These are phyloP conservation scores for Microplitis demolitor DNA, from an alignment of 1,140 invertebrate species.

Conservation along the genomic window DNA sequence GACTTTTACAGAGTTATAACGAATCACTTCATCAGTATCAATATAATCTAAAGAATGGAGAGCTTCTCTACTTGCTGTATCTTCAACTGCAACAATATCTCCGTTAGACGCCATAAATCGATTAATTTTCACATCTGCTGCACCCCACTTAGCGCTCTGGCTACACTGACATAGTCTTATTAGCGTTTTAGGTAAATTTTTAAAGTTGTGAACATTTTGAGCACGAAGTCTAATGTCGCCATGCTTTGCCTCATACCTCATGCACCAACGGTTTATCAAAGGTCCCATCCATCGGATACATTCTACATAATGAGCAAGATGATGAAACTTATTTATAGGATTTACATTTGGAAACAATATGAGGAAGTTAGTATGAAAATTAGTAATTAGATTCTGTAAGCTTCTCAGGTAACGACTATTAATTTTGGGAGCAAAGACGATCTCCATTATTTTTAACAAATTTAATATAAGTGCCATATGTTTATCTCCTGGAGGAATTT, in stretches of 20 bases:
- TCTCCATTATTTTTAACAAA: conserved; percentile 40
- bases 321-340: conserved; percentile 26
- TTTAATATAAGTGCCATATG: conserved; percentile 32
- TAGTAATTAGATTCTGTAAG: conserved; percentile 15
- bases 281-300: conserved; percentile 26
- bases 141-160: background rate
- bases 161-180: background rate
- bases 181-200: background rate
- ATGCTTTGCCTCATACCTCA: conserved; percentile 31
- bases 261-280: conserved; percentile 16
- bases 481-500: conserved; percentile 28
- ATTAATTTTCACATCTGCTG: background rate
- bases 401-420: conserved; percentile 3
- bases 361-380: conserved; percentile 20
- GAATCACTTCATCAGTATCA: background rate
- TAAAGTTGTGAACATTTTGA: background rate
- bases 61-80: background rate
- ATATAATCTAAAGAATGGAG: background rate
- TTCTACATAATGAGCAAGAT: conserved; percentile 22
- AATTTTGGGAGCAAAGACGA: conserved; percentile 40
- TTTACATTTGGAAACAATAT: background rate
- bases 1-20: background rate
- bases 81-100: background rate
- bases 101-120: background rate
- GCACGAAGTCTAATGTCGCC: conserved; percentile 22